phyloP scores from a whole-genome alignment of 2,797 vertebrate species.

The Columba guinea region DNA sequence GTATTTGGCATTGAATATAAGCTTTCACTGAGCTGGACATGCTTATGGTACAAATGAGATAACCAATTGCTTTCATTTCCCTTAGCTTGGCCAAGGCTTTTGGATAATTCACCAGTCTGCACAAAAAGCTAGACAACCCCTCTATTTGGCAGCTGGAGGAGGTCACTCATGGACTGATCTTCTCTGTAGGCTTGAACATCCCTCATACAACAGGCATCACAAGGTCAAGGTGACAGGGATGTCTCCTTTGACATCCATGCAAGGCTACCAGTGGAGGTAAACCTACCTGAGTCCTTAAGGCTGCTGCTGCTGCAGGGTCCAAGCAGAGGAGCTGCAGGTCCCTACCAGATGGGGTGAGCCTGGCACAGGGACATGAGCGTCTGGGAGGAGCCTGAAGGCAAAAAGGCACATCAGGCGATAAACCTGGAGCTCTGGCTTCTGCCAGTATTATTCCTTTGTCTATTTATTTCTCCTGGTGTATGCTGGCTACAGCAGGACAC shows the following conservation, averaged over 20 bases:
- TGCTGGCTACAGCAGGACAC: not conserved
- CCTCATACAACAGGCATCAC: not conserved
- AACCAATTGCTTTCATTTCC: not conserved
- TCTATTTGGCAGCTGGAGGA: not conserved
- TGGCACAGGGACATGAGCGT: not conserved
- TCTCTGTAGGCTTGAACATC: not conserved
- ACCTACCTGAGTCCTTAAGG: not conserved
- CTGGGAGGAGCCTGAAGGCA: not conserved
- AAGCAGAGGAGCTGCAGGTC: not conserved
- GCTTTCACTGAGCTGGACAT: not conserved
- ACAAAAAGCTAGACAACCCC: not conserved
- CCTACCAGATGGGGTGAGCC: not conserved
- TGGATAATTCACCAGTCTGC: not conserved
- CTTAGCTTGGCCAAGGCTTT: not conserved
- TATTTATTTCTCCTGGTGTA: not conserved
- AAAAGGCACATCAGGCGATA: not conserved
- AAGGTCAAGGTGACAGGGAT: not conserved
- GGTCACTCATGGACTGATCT: not conserved
- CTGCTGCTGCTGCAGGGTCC: not conserved
- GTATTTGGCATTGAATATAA: not conserved
- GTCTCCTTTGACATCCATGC: not conserved
- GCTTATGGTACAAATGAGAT: not conserved
- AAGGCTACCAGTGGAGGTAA: not conserved
- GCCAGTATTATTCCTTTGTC: not conserved
- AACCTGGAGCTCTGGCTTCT: not conserved